Percentiles rank a stretch among this genome's conserved stretches.
phyloP scores from a whole-genome alignment of 2,888 invertebrate species.

The Eristalis pertinax region DNA sequence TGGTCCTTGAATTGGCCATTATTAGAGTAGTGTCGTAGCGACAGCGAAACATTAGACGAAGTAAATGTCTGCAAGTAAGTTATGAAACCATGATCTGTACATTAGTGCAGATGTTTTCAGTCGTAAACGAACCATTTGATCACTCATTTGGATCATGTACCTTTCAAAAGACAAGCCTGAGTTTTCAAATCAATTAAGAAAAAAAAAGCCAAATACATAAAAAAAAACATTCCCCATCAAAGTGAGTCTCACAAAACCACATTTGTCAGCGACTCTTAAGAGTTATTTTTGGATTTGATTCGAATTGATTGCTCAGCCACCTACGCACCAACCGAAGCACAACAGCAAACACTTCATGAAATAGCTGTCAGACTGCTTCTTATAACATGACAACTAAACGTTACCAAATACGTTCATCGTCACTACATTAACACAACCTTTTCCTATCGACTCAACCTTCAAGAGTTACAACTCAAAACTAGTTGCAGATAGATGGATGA shows the following conservation, averaged over 20 bases:
- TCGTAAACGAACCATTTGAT: too few relatives aligned
- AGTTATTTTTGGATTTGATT: constrained; percentile 1
- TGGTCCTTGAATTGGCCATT: too few relatives aligned
- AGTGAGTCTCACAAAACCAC: not conserved
- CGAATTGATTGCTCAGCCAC: not conserved
- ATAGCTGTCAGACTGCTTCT: not conserved
- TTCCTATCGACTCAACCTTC: not conserved
- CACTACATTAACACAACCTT: not conserved
- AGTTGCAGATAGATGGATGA: not conserved
- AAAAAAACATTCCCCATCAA: not conserved
- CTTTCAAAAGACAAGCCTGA: not conserved
- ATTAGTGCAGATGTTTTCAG: too few relatives aligned
- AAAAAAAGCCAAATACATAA: not conserved
- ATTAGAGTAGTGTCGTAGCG: too few relatives aligned
- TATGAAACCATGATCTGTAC: too few relatives aligned
- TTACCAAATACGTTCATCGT: constrained; percentile 1
- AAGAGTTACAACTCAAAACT: not conserved
- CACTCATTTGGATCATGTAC: not conserved
- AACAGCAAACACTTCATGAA: not conserved
- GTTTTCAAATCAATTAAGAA: not conserved
- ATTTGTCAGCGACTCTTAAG: not conserved
- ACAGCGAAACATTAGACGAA: too few relatives aligned
- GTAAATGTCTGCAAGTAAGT: too few relatives aligned
- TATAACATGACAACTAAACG: not conserved
- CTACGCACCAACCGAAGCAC: not conserved